Conservation (phyloP, 2,113 vertebrate species). For the Phalacrocorax pelagicus region DNA sequence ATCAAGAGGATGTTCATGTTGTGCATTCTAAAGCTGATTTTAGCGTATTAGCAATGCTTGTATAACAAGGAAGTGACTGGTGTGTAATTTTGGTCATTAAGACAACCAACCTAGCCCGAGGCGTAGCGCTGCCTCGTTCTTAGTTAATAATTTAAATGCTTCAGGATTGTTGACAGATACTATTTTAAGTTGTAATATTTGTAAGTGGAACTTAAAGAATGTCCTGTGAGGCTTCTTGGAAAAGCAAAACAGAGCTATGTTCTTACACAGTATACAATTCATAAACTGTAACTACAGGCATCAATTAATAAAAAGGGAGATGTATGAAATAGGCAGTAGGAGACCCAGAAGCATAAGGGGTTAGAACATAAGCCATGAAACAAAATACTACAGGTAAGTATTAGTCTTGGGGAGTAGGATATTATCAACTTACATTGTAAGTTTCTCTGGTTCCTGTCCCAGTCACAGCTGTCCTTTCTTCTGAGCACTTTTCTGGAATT, state of each 20-base stretch:
- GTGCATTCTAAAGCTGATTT: background rate
- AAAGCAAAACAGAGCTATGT: background rate
- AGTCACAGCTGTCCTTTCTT: background rate
- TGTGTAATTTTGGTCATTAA: background rate
- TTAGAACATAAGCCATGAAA: background rate
- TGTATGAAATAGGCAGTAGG: background rate
- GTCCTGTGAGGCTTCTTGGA: background rate
- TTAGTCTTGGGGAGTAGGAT: background rate
- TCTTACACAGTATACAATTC: background rate
- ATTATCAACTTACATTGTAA: background rate
- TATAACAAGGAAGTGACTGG: background rate
- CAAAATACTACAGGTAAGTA: background rate
- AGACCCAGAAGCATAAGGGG: background rate
- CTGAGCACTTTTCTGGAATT: background rate
- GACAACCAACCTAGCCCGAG: background rate
- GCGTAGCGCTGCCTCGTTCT: background rate
- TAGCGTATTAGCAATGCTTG: background rate
- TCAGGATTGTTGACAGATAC: background rate
- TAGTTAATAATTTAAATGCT: background rate
- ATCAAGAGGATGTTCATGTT: background rate
- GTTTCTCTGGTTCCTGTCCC: background rate
- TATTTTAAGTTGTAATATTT: background rate
- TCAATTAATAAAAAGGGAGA: background rate
- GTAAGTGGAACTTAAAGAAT: background rate
- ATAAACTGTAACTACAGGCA: background rate